Percentiles rank a stretch among this genome's conserved stretches.
Evolutionary conservation across 2,888 invertebrate species (phyloP).

Genomic region (Nephrotoma guestfalica): DNA sequence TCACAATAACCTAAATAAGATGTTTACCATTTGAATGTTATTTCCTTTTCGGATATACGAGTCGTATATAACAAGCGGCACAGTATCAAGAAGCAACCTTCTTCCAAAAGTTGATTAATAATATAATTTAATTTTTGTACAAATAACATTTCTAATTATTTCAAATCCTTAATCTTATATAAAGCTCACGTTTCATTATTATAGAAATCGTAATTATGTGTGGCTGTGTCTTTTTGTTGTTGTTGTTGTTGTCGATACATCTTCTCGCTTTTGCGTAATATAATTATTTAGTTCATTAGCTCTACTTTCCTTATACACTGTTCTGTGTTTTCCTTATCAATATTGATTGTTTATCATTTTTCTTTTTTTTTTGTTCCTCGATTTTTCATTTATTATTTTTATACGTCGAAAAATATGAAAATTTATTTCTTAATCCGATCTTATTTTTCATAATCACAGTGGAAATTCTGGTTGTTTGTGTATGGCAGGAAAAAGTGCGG

Average conservation of each 20-base stretch:
- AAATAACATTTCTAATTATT: conserved; percentile 1
- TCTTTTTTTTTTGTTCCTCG: not conserved
- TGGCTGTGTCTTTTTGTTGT: not conserved
- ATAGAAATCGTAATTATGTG: not conserved
- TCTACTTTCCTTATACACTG: not conserved
- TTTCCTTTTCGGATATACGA: not conserved
- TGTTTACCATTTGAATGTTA: too few species aligned
- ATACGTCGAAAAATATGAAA: not conserved
- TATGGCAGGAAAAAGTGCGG: not conserved
- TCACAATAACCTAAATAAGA: too few species aligned
- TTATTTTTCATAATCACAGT: not conserved
- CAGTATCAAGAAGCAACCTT: not conserved
- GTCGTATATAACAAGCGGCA: not conserved
- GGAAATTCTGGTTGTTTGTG: not conserved
- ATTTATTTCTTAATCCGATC: not conserved
- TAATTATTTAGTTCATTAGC: conserved; percentile 1
- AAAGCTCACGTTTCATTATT: not conserved
- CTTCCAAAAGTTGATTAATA: not conserved
- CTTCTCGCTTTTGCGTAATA: not conserved
- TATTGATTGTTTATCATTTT: not conserved
- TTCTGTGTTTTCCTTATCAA: not conserved
- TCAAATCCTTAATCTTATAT: conserved; percentile 1
- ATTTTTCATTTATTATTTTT: not conserved
- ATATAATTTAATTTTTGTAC: not conserved
- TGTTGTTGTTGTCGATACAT: not conserved